Base-by-base conservation (phyloP, 2,797 vertebrate species). In the Fratercula arctica region DNA sequence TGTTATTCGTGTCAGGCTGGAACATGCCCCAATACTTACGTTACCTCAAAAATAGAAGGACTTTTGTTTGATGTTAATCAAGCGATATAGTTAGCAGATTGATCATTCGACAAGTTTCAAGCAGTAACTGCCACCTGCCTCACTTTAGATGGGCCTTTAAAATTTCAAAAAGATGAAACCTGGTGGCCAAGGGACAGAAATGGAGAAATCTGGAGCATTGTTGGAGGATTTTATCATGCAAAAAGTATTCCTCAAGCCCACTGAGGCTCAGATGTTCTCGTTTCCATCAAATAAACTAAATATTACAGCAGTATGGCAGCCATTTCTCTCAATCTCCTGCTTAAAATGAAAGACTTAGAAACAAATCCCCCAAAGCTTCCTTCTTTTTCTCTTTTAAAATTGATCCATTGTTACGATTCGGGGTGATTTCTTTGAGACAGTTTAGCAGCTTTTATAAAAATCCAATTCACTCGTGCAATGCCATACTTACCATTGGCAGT, bases 401-500 rank as follows among this genome's bases (percentile, higher is more conserved):
- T 70, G 24, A 57, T 45, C 29, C 6, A 2, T 18, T 79, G 21
- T 15, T 90, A 26, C 25, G 63, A 85, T 60, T 61, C 80, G 6
- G 67, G 53, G 7, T 18, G 4, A 60, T 68, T 81, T 48, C 17
- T 87, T 31, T 48, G 51, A 75, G 26, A 25, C 13, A 66, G 16
- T 63, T 37, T 12, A 72, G 6, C 41, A 93, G 41, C 21, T 90
- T 41, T 66, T 26, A 61, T 33, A 73, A 90, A 72, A 66, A 66
- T 7, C 20, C 37, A 80, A 26, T 54, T 57, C 19, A 9, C 6
- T 33, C 1, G 0, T 48, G 12, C 50, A 10, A 28, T 53, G 16
- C 31, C 11, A 2, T 59, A 54, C 98, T 96, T 97, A 99, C 99
- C 99, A 99, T 98, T 73, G 99, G 99, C 97, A 99, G 96, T 89